Conservation (phyloP, 2,113 vertebrate genomes). For the Columba livia region DNA sequence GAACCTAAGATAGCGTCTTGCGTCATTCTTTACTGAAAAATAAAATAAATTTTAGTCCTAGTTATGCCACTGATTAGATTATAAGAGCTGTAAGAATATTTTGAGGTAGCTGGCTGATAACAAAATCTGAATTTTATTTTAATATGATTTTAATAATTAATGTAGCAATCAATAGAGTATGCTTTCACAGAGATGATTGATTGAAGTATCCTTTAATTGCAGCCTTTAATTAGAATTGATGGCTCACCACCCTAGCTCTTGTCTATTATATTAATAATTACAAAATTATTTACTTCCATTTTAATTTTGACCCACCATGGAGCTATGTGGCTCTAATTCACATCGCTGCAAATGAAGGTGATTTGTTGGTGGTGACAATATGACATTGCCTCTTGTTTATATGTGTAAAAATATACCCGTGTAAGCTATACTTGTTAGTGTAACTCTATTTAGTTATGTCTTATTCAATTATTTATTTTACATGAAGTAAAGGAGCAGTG, state of each 20-base stretch:
- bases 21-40: background rate
- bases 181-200: slow-evolving; percentile 48
- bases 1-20: background rate
- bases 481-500: background rate
- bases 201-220: slow-evolving; percentile 67
- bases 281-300: slow-evolving; percentile 59
- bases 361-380: background rate
- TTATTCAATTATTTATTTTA: background rate
- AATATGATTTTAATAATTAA: slow-evolving; percentile 65
- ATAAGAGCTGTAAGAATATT: background rate
- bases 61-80: background rate
- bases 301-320: slow-evolving; percentile 31
- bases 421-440: background rate
- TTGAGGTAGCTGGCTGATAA: slow-evolving; percentile 33
- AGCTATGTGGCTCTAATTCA: slow-evolving; percentile 12
- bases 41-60: background rate
- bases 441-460: background rate
- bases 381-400: background rate
- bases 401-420: background rate
- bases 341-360: slow-evolving; percentile 18
- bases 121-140: slow-evolving; percentile 54
- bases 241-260: slow-evolving; percentile 41
- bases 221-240: slow-evolving; percentile 65
- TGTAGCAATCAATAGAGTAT: slow-evolving; percentile 60
- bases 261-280: slow-evolving; percentile 70